Conservation (phyloP, 2,113 vertebrate genomes). For the Python bivittatus region DNA sequence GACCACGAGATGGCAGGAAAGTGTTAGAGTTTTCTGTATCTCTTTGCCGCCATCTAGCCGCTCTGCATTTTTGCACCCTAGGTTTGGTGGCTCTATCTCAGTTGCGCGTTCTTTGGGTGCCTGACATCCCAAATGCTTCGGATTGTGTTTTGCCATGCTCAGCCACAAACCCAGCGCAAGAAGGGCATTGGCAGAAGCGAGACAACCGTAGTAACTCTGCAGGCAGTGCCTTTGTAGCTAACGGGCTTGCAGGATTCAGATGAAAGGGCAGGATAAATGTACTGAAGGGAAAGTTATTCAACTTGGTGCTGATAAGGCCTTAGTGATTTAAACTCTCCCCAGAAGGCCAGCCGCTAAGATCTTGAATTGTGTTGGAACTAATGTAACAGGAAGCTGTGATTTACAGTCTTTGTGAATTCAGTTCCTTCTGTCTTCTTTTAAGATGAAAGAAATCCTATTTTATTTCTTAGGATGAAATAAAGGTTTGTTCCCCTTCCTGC, state of each 20-base stretch:
- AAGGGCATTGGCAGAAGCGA: no score
- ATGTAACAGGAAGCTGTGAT: constrained; percentile 8
- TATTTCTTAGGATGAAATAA: constrained; percentile 24
- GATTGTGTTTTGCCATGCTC: neutral
- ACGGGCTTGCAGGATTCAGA: constrained; percentile 20
- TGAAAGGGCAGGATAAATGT: constrained; percentile 21
- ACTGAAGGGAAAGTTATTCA: constrained; percentile 5
- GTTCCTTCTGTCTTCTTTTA: neutral
- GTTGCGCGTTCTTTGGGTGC: no score
- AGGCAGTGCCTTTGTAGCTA: neutral
- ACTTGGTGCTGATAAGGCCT: neutral
- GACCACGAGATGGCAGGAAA: no score
- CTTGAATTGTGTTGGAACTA: constrained; percentile 34
- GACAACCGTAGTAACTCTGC: neutral
- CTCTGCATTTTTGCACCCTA: no score
- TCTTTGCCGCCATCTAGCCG: no score
- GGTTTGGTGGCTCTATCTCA: no score
- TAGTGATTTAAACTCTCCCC: constrained; percentile 37
- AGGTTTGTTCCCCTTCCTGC: neutral
- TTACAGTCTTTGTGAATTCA: constrained; percentile 33
- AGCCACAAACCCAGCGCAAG: neutral
- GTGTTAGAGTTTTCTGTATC: no score
- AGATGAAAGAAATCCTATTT: constrained; percentile 9
- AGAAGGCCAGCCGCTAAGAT: constrained; percentile 12
- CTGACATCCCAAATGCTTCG: no score